phyloP scores from a whole-genome alignment of 2,113 vertebrate species.

The Rhodinocichla rosea region DNA sequence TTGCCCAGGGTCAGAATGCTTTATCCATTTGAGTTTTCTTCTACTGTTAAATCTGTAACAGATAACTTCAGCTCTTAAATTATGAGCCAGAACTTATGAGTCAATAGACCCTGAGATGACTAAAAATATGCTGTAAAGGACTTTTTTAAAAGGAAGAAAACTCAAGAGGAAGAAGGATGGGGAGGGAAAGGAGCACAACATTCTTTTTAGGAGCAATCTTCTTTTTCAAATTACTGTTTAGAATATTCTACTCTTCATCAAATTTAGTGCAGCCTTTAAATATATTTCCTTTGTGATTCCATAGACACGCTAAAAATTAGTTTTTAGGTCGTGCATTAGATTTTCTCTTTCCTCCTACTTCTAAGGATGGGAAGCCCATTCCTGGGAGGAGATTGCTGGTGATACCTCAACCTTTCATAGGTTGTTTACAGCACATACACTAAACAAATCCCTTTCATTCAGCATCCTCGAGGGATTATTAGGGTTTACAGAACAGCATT shows the following conservation, averaged over 20 bases:
- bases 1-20: not conserved
- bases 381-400: not conserved
- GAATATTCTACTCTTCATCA: not conserved
- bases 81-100: not conserved
- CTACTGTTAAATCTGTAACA: not conserved
- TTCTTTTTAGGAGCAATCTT: not conserved
- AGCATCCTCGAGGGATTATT: not conserved
- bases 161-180: fast-evolving
- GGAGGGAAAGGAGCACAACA: fast-evolving
- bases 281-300: not conserved
- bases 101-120: not conserved
- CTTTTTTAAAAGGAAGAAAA: not conserved
- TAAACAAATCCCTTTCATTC: not conserved
- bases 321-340: not conserved
- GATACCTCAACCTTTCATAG: not conserved
- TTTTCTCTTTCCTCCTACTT: not conserved
- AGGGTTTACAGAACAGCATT: not conserved
- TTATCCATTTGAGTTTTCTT: not conserved
- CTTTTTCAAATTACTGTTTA: not conserved
- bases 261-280: not conserved
- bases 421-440: not conserved
- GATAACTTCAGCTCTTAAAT: not conserved
- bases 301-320: not conserved
- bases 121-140: not conserved
- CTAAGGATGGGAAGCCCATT: not conserved